phyloP scores from a whole-genome alignment of 2,888 invertebrate species.

The Epinotia bilunana region DNA sequence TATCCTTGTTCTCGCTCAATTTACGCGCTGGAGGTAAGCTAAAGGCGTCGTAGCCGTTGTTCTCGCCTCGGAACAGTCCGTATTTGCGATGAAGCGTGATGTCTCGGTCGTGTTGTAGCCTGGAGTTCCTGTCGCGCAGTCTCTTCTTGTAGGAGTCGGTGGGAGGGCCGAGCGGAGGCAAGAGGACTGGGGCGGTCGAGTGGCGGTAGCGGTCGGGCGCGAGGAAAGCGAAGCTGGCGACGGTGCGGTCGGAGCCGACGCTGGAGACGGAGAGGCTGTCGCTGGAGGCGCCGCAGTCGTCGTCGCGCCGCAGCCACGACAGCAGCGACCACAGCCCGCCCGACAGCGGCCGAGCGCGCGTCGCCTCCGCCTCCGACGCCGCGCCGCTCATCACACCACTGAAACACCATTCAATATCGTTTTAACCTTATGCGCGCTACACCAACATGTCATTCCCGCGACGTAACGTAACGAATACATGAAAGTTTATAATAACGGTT shows the following conservation, averaged over 20 bases:
- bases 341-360: constrained; percentile 76
- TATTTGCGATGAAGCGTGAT: constrained; percentile 87
- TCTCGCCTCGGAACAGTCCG: constrained; percentile 73
- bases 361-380: constrained; percentile 56
- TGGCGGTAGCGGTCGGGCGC: constrained; percentile 81
- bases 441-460: not conserved
- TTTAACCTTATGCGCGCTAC: not conserved
- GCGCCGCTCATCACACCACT: constrained; percentile 77
- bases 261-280: constrained; percentile 88
- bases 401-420: constrained; percentile 50
- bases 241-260: constrained; percentile 88
- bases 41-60: constrained; percentile 70
- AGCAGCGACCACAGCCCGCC: constrained; percentile 86
- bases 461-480: not conserved
- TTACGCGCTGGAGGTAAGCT: constrained; percentile 66
- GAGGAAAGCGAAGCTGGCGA: constrained; percentile 89
- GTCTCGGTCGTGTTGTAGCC: constrained; percentile 85
- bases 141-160: constrained; percentile 87
- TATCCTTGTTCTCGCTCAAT: constrained; percentile 50
- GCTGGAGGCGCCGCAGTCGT: constrained; percentile 66
- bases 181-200: constrained; percentile 67
- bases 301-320: constrained; percentile 88
- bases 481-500: not conserved
- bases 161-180: constrained; percentile 83
- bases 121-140: constrained; percentile 84